A percentile compares a stretch with the other conserved stretches of the same genome.
These are phyloP conservation scores for Theristicus caerulescens DNA, from an alignment of 2,113 vertebrate genomes.

Conservation along the genomic window DNA sequence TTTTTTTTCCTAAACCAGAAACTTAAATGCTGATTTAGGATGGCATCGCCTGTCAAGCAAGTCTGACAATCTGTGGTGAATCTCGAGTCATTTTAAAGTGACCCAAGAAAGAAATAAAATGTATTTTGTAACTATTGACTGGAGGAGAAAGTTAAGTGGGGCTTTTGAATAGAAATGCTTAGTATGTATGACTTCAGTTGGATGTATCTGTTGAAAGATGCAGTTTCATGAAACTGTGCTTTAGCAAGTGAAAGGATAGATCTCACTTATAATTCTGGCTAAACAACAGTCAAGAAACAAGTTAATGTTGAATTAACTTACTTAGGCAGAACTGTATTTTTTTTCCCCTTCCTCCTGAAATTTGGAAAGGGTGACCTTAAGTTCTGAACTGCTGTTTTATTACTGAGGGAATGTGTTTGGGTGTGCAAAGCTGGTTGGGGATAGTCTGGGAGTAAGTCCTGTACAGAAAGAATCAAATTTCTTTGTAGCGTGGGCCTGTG, in stretches of 20 bases:
- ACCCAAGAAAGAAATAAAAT: neutral
- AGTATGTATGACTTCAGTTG: neutral
- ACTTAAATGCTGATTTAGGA: neutral
- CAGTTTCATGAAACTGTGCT: neutral
- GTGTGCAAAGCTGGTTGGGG: neutral
- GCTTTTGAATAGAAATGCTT: neutral
- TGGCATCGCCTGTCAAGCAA: neutral
- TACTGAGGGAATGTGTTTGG: neutral
- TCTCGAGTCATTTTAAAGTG: neutral
- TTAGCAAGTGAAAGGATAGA: neutral
- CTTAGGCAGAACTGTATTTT: neutral
- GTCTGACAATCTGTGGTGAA: neutral
- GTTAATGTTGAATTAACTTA: neutral
- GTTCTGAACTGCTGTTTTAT: neutral
- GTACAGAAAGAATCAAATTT: neutral
- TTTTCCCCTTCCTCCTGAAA: neutral
- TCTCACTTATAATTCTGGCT: neutral
- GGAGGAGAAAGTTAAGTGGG: neutral
- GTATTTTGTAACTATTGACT: neutral
- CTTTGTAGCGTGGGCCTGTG: neutral
- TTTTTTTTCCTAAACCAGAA: neutral
- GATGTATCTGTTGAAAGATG: neutral
- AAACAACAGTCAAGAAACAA: neutral
- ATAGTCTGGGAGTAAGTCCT: neutral
- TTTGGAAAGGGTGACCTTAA: neutral